Evolutionary conservation across 2,113 vertebrate genomes (phyloP).

Genomic region (Austrofundulus limnaeus): DNA sequence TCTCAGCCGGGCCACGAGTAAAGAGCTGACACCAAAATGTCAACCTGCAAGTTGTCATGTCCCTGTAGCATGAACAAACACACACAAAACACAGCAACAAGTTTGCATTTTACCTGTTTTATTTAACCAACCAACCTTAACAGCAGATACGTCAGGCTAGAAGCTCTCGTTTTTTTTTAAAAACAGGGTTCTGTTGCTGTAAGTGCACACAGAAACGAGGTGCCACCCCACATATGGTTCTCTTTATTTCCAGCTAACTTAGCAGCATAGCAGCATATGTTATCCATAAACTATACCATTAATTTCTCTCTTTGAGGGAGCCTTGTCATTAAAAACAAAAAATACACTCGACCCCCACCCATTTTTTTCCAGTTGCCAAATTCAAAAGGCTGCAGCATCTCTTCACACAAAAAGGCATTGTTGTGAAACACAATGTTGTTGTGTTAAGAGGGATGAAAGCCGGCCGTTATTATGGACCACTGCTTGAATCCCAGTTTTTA

Average conservation of each 20-base stretch:
- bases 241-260: conserved; percentile 73
- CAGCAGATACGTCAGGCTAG: conserved; percentile 37
- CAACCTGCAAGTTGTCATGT: conserved; percentile 71
- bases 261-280: conserved; percentile 57
- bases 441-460: conserved; percentile 66
- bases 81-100: too few species aligned
- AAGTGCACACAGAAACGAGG: conserved; percentile 11
- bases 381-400: conserved; percentile 33
- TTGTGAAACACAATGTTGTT: conserved; percentile 66
- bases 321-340: conserved; percentile 53
- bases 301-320: conserved; percentile 37
- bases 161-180: not conserved
- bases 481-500: conserved; percentile 66
- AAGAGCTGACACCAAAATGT: conserved; percentile 82
- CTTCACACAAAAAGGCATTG: conserved; percentile 64
- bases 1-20: conserved; percentile 76
- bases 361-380: conserved; percentile 40
- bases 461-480: conserved; percentile 58
- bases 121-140: conserved; percentile 42
- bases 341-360: conserved; percentile 22
- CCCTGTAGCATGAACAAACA: conserved; percentile 45
- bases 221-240: conserved; percentile 58
- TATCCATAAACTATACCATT: conserved; percentile 66
- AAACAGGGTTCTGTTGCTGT: conserved; percentile 27
- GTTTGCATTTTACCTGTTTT: too few species aligned